Evolutionary conservation across 2,113 vertebrate genomes (phyloP), one percentile per base, ranked within the genome.

Genomic region (Callospermophilus lateralis): DNA sequence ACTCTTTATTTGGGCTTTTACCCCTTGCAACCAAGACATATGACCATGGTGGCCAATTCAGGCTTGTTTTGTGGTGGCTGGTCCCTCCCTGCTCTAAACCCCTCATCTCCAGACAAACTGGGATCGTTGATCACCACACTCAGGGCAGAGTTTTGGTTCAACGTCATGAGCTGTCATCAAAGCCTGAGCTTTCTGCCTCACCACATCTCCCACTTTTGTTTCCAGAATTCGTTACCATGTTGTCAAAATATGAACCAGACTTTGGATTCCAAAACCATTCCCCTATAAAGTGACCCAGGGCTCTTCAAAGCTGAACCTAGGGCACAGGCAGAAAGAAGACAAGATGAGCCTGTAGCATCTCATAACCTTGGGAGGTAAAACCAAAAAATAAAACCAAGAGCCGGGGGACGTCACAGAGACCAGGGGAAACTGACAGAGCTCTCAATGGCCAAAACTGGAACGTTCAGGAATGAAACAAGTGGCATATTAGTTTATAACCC

Each of bases 241-340:
- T 73, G 72, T 77, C 63, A 92, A 89, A 92, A 84, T 93, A 58
- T 80, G 26, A 22, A 48, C 22, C 16, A 87, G 37, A 83, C 76
- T 12, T 83, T 87, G 39, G 20, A 79, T 84, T 93, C 72, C 53
- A 84, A 94, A 61, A 70, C 58, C 22, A 37, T 89, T 83, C 22
- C 85, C n/a, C 77, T 84, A 84, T 87, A 78, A 94, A 92, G 84
- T 72, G 26, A 92, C 88, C 68, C 51, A 88, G 28, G 16, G 30
- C 30, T 63, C n/a, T 53, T 78, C 12, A 77, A 37, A n/a, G 53
- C 61, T 51, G 12, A 51, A 13, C 78, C 42, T 88, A 67, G 37
- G 8, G 10, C 26, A 48, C 8, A 48, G 45, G 20, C 65, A 65
- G 26, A 67, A 34, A 89, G 63, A 26, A 55, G 12, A 65, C n/a